Conservation (phyloP, 2,113 vertebrate genomes). For the Ginglymostoma cirratum region DNA sequence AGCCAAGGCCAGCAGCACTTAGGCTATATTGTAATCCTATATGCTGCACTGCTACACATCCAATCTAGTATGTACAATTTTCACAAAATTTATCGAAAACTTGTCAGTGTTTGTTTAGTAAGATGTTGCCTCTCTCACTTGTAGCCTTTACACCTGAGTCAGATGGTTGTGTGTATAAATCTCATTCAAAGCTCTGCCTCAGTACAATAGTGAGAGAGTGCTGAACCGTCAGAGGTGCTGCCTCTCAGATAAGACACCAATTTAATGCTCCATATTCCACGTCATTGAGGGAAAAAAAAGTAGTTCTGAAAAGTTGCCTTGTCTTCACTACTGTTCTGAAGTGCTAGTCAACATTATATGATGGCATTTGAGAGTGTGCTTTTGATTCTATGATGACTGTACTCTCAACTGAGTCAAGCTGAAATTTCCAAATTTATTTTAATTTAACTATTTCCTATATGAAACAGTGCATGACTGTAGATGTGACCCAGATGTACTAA, state of each 20-base stretch:
- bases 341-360: background rate
- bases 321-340: background rate
- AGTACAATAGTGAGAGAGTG: background rate
- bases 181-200: background rate
- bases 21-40: background rate
- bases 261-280: background rate
- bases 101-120: background rate
- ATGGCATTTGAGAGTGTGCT: background rate
- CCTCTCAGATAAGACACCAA: background rate
- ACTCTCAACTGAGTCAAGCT: background rate
- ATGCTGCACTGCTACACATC: background rate
- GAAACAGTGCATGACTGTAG: background rate
- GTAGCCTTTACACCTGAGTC: background rate
- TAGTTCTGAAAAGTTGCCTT: no score
- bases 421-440: background rate
- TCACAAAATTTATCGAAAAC: background rate
- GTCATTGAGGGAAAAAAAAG: background rate
- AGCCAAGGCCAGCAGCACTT: background rate
- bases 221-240: background rate
- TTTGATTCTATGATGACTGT: background rate
- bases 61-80: background rate
- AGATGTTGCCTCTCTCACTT: background rate
- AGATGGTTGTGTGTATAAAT: background rate
- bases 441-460: background rate
- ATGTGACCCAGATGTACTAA: background rate